These are phyloP conservation scores for Cabera pusaria DNA, from an alignment of 2,888 invertebrate genomes.

Conservation along the genomic window DNA sequence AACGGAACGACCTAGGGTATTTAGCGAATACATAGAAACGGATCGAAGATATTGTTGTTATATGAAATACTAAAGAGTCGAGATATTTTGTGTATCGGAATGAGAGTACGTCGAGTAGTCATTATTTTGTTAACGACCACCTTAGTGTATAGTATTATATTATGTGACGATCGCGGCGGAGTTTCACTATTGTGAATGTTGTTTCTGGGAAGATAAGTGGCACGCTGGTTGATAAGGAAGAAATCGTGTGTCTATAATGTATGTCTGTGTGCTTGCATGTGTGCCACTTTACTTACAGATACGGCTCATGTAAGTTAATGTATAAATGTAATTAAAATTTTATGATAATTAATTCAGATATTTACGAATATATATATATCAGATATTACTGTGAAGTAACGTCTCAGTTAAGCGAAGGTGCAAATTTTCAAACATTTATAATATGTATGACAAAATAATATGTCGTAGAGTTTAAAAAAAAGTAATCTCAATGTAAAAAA, in stretches of 20 bases:
- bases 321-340: slow-evolving; percentile 5
- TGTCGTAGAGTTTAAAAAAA: no score
- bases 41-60: background rate
- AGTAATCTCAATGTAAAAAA: background rate
- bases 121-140: slow-evolving; percentile 28
- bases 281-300: no score
- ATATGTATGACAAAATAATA: no score
- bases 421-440: no score
- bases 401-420: no score
- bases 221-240: slow-evolving; percentile 1
- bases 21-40: slow-evolving; percentile 1
- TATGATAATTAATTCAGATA: no score
- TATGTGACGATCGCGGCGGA: slow-evolving; percentile 12
- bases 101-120: slow-evolving; percentile 13
- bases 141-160: slow-evolving; percentile 27
- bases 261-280: background rate
- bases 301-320: no score
- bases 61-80: background rate
- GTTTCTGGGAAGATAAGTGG: slow-evolving; percentile 6
- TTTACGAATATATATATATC: no score
- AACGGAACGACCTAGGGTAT: slow-evolving; percentile 9
- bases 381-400: no score
- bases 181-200: slow-evolving; percentile 11
- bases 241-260: background rate
- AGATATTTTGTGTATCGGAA: background rate